These are phyloP conservation scores for Ia io DNA, from an alignment of 2,113 vertebrate species.

Conservation along the genomic window DNA sequence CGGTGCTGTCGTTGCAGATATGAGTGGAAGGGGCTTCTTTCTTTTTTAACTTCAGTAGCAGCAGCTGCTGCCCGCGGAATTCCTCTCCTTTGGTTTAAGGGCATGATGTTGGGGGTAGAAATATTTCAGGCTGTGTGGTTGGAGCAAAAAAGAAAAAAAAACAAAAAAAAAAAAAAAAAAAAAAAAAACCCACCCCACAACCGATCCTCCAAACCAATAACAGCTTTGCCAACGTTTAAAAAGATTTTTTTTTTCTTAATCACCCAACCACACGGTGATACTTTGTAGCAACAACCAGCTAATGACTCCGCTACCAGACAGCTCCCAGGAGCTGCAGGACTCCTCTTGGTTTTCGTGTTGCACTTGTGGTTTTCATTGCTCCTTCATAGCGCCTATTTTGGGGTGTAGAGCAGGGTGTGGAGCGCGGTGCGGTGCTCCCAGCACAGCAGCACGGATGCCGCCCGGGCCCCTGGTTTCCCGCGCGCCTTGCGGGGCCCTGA, in stretches of 20 bases:
- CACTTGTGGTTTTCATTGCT: slow-evolving; percentile 75
- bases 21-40: slow-evolving; percentile 58
- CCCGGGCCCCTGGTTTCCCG: slow-evolving; percentile 36
- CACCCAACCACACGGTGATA: slow-evolving; percentile 53
- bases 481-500: slow-evolving; percentile 31
- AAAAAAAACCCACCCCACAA: not conserved
- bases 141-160: slow-evolving; percentile 69
- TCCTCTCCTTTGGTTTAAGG: slow-evolving; percentile 52
- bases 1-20: slow-evolving; percentile 66
- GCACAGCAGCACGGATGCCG: slow-evolving; percentile 26
- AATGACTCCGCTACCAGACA: slow-evolving; percentile 58
- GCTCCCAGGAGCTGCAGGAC: slow-evolving; percentile 28
- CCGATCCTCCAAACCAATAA: slow-evolving; percentile 69
- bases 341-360: slow-evolving; percentile 48
- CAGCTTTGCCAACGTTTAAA: slow-evolving; percentile 65
- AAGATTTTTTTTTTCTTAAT: slow-evolving; percentile 55
- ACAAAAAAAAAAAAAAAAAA: not conserved
- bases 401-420: slow-evolving; percentile 53
- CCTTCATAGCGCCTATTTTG: slow-evolving; percentile 68
- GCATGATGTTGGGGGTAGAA: slow-evolving; percentile 50
- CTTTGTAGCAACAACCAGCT: slow-evolving; percentile 64
- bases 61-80: slow-evolving; percentile 56
- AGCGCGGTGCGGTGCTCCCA: not conserved
- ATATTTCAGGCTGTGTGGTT: slow-evolving; percentile 56
- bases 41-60: slow-evolving; percentile 42